Evolutionary conservation across 2,113 vertebrate species (phyloP).

Genomic region (Lathamus discolor): DNA sequence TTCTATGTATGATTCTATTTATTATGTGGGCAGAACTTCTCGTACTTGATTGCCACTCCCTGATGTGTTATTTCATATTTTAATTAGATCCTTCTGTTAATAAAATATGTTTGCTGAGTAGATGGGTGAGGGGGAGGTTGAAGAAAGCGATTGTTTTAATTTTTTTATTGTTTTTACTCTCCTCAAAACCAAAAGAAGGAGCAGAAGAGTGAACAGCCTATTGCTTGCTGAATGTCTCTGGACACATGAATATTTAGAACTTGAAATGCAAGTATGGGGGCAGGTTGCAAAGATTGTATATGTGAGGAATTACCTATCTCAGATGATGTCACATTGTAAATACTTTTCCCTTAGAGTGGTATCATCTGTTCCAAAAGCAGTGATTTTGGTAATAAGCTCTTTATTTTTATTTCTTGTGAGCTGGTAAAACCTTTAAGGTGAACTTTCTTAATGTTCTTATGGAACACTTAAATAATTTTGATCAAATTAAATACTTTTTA

Average conservation of each 20-base stretch:
- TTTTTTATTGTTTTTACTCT: not conserved
- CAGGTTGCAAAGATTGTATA: not conserved
- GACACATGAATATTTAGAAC: not conserved
- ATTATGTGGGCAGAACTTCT: not conserved
- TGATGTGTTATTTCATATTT: not conserved
- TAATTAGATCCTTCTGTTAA: not conserved
- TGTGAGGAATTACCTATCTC: not conserved
- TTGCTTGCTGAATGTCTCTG: not conserved
- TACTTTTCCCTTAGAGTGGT: not conserved
- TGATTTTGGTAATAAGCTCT: not conserved
- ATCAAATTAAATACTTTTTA: not conserved
- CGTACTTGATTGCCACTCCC: not conserved
- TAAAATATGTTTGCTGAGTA: not conserved
- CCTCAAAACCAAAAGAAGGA: not conserved
- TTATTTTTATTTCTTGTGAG: not conserved
- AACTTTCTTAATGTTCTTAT: not conserved
- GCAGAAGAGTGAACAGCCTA: not conserved
- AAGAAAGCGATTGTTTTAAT: not conserved
- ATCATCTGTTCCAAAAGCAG: not conserved
- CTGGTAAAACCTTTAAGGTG: not conserved
- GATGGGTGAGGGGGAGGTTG: not conserved
- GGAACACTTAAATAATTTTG: not conserved
- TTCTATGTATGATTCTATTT: not conserved
- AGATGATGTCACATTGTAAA: not conserved
- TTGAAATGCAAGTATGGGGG: not conserved